Evolutionary conservation across 2,113 vertebrate genomes (phyloP).

Genomic region (Galbula dea): DNA sequence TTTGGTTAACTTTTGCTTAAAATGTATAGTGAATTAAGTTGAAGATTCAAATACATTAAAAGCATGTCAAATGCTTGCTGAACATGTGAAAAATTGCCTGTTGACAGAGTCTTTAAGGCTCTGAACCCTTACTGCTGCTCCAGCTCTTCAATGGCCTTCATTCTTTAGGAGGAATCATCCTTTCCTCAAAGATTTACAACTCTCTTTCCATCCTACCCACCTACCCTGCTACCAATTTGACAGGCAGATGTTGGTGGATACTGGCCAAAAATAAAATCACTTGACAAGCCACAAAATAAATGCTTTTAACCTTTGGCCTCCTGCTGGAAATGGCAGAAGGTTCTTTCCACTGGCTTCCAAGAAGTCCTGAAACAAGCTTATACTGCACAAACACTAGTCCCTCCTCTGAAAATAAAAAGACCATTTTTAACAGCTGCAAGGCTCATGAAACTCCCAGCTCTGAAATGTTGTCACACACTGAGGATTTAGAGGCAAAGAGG

Average conservation of each 20-base stretch:
- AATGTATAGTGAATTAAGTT: background rate
- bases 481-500: background rate
- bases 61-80: background rate
- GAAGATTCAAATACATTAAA: too few species aligned
- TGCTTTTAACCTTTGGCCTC: background rate
- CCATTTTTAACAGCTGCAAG: background rate
- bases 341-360: background rate
- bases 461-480: background rate
- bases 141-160: background rate
- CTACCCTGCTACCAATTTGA: background rate
- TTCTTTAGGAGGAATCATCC: background rate
- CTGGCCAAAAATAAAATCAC: background rate
- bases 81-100: background rate
- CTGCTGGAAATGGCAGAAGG: background rate
- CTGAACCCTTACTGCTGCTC: background rate
- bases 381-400: background rate
- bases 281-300: background rate
- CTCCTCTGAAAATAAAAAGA: background rate
- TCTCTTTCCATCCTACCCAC: background rate
- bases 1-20: background rate
- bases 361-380: background rate
- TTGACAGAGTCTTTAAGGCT: background rate
- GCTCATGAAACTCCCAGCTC: background rate
- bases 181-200: background rate
- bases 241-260: background rate